These are phyloP conservation scores for Leptinotarsa juncta DNA, from an alignment of 2,888 invertebrate genomes.

Conservation along the genomic window DNA sequence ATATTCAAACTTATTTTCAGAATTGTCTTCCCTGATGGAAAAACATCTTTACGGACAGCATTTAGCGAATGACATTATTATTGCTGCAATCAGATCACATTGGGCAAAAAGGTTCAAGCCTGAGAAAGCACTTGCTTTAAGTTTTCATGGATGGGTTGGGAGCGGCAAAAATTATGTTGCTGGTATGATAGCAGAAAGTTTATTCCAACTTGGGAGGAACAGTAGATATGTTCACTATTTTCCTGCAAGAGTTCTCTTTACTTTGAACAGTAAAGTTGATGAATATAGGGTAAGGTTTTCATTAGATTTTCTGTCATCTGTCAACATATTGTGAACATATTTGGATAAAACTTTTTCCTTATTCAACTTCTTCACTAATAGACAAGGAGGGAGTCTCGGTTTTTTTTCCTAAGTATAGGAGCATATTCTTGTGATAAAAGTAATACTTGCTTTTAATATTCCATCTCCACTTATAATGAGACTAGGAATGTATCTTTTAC, in stretches of 20 bases:
- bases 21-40: constrained; percentile 60
- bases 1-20: constrained; percentile 9
- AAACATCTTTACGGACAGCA: constrained; percentile 81
- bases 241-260: constrained; percentile 84
- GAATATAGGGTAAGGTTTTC: constrained; percentile 64
- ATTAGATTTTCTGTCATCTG: constrained; percentile 29
- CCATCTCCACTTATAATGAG: too few relatives aligned
- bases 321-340: background rate
- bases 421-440: too few relatives aligned
- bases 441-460: too few relatives aligned
- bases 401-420: too few relatives aligned
- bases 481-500: too few relatives aligned
- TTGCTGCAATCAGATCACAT: constrained; percentile 75
- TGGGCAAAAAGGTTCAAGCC: constrained; percentile 64
- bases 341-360: background rate
- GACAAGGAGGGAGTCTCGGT: too few relatives aligned
- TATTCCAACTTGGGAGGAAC: constrained; percentile 76
- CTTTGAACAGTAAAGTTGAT: constrained; percentile 68
- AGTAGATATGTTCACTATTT: constrained; percentile 86
- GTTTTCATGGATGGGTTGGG: constrained; percentile 94
- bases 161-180: constrained; percentile 91
- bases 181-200: constrained; percentile 76
- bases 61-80: constrained; percentile 76
- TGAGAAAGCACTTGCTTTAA: constrained; percentile 86
- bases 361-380: too few relatives aligned